Conservation (phyloP, 2,888 invertebrate species). For the Ochlodes sylvanus region DNA sequence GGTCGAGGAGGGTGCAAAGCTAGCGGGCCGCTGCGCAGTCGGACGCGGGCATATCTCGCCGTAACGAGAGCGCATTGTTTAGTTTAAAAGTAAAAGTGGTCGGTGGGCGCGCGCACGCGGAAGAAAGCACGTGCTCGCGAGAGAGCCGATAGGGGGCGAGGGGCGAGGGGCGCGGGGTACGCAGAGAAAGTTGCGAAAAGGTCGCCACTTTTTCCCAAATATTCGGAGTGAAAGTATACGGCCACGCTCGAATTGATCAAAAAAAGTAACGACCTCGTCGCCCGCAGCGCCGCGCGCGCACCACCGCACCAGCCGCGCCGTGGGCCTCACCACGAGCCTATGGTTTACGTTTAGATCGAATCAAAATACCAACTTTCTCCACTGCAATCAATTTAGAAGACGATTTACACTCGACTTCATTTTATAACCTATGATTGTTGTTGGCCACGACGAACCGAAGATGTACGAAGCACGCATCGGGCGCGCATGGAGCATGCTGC, state of each 20-base stretch:
- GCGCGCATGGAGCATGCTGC: constrained; percentile 7
- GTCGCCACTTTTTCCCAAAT: constrained; percentile 84
- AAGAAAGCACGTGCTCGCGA: constrained; percentile 56
- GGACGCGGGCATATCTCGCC: constrained; percentile 11
- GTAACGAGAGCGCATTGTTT: constrained; percentile 48
- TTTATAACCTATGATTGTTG: neutral
- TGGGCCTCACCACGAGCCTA: neutral
- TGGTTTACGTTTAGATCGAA: constrained; percentile 20
- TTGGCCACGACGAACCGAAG: neutral
- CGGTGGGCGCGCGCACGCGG: constrained; percentile 65
- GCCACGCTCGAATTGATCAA: constrained; percentile 69
- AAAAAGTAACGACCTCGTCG: constrained; percentile 50
- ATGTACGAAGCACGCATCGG: neutral
- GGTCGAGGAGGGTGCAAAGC: too few relatives aligned
- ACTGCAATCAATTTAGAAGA: neutral
- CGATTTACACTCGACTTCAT: neutral
- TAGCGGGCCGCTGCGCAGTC: too few relatives aligned
- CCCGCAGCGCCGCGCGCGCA: constrained; percentile 14
- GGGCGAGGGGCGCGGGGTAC: constrained; percentile 49
- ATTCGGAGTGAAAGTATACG: constrained; percentile 80
- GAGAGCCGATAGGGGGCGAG: constrained; percentile 42
- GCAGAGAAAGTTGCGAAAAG: constrained; percentile 81
- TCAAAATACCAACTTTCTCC: constrained; percentile 27
- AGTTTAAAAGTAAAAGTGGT: constrained; percentile 79
- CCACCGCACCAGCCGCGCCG: constrained; percentile 31